Evolutionary conservation across 2,113 vertebrate species (phyloP), one percentile per base, ranked within the genome.

Genomic region (Marcusenius ussheri): DNA sequence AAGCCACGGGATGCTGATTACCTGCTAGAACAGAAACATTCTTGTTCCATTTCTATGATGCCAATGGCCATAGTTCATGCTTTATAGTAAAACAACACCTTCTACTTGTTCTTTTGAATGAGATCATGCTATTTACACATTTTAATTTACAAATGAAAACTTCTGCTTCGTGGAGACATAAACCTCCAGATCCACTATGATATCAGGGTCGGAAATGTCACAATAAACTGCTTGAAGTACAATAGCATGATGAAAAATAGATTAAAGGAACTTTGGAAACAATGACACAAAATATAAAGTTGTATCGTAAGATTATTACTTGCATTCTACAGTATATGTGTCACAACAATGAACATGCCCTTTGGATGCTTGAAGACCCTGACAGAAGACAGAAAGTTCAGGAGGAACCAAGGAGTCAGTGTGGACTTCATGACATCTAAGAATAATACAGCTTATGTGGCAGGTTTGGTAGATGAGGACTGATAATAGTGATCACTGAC

Each of bases 281-380:
- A 92, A 91, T 91, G 83, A 92, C 51, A 93, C 91, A 91, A 92
- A 93, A 62, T 92, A 94, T 95, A 35, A 51, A 50, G 74, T 21
- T 77, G 88, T 74, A 74, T 50, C 7, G 35, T 42, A 80, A 42
- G 11, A 77, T 77, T 39, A 77, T 80, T 39, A 80, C 39, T 80
- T 19, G 74, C 39, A 42, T 80, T 80, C 35, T 39, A 39, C 74
- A 80, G 74, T 19, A 80, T 42, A 42, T 42, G 74, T 80, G 35
- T 80, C 35, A 35, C 35, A 42, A 80, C 31, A 80, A 80, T 42
- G 35, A 42, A 80, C 35, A 42, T 80, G 74, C 35, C 74, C 15
- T 80, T 80, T 35, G 74, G 15, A 42, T 17, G 74, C 35, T 35
- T 80, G 74, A 80, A 80, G 74, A 42, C 17, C 74, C 35, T 17